phyloP scores from a whole-genome alignment of 2,113 vertebrate species.

The Dromiciops gliroides region DNA sequence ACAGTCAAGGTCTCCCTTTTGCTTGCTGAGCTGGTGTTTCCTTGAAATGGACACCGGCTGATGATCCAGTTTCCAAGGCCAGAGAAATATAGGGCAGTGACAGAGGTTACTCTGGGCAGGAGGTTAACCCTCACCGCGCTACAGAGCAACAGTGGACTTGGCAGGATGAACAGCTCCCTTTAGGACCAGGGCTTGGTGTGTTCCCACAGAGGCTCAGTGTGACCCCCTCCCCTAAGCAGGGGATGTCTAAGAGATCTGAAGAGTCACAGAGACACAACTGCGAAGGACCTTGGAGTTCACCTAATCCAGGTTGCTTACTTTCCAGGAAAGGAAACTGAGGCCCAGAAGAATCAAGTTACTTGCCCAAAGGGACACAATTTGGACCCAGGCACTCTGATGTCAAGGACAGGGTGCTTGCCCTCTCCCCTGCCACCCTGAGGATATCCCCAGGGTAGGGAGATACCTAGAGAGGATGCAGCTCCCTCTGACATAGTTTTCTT shows the following conservation, averaged over 20 bases:
- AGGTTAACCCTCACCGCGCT: slow-evolving; percentile 33
- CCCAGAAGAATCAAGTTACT: neutral
- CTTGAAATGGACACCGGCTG: slow-evolving; percentile 52
- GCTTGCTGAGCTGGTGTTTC: slow-evolving; percentile 29
- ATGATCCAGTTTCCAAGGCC: slow-evolving; percentile 24
- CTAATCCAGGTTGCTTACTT: neutral
- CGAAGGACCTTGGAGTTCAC: neutral
- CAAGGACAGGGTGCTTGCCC: neutral
- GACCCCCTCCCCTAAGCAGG: neutral
- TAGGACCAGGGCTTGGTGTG: neutral
- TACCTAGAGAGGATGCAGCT: neutral
- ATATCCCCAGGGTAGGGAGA: neutral
- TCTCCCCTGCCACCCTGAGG: neutral
- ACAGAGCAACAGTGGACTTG: neutral
- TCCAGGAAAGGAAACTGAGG: neutral
- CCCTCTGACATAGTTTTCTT: neutral
- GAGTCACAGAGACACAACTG: neutral
- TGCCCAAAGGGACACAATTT: neutral
- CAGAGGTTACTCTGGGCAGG: neutral
- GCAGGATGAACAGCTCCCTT: neutral
- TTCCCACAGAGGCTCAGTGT: neutral
- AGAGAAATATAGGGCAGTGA: slow-evolving; percentile 47
- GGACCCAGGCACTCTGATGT: neutral
- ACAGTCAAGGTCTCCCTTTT: neutral
- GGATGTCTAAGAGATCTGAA: neutral